Base-by-base conservation (phyloP, 2,797 vertebrate genomes). In the Parauchenoglanis punctatus region DNA sequence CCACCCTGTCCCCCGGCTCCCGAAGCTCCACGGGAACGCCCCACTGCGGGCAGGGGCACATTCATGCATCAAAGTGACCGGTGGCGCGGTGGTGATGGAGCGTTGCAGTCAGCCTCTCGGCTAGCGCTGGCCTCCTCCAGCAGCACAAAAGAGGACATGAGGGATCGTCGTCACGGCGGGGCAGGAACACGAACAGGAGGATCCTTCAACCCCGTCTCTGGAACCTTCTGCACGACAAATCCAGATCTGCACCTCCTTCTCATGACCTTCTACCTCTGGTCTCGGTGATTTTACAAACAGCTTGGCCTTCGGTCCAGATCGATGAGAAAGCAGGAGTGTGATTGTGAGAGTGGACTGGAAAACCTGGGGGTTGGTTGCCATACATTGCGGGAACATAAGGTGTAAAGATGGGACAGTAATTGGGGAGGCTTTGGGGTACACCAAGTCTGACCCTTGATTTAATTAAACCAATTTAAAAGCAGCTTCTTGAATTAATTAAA, bases 31-130 rank as follows among this genome's bases (percentile, higher is more conserved):
- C 75, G 81, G 31, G 84, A 52, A 77, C 65, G 73, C 93, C 94
- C 94, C 91, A 91, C 93, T 87, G 90, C 85, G 93, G 85, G 75
- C 58, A 54, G 83, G 87, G 73, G 83, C 63, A 87, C 67, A 86
- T 92, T 91, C 92, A 95, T 96, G 92, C 90, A 95, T 96, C 95
- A 95, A 92, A 86, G 89, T 94, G 94, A 95, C 91, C 91, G 90
- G 89, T 92, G 90, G 93, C 89, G 90, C 72, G 92, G 78, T 88
- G 91, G 92, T 95, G 95, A 96, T 96, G 91, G 90, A 96, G 93
- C 86, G 88, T 46, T 93, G 92, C 93, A 93, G 93, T 95, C 93
- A 94, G 87, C 28, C 40, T 85, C 91, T 83, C 88, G 82, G 87
- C 59, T 83, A 85, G 89, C 65, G 40, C 59, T 67, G 81, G 83